Evolutionary conservation across 2,113 vertebrate species (phyloP), one percentile per base, ranked within the genome.

Genomic region (Rana temporaria): DNA sequence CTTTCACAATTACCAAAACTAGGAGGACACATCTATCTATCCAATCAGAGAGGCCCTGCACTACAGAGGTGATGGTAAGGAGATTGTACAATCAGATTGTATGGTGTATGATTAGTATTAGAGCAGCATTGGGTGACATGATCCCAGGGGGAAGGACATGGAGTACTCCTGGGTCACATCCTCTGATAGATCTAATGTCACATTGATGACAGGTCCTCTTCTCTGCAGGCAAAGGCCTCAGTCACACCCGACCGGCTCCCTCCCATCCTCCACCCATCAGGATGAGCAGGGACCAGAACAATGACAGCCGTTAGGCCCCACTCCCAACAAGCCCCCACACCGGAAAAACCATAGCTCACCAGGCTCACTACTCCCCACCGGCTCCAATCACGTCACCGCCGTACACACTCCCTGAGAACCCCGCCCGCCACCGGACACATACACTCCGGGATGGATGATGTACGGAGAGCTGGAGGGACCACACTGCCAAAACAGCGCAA

Each of bases 401-500:
- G 52, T 20, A 60, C 75, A 48, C 9, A 48, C 32, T 75, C 48
- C 80, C 80, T 15, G 34, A 4, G 70, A 66, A 59, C 80, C 80
- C 80, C 80, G 70, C 80, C 80, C 71, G 80, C 55, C 52, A 30
- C 80, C 59, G 78, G 65, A 48, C 62, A 67, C 62, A 75, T 20
- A 82, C 71, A 82, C 62, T 59, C 32, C 48, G 55, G 30, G 71
- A 82, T 71, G 42, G 70, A 22, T 66, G 52, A 26, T 57, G 19
- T 75, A 82, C 70, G 80, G 80, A 15, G 4, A 82, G 11, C 52
- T 8, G 3, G 0, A 26, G 15, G 16, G 70, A 52, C 24, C 70
- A 82, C 64, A 42, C 48, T 19, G 19, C 18, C 42, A 11, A 48
- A 1, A 17, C 4, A 15, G 69, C 62, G 59, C 24, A 24, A 2